Conservation (phyloP, 2,113 vertebrate genomes). For the Nycticorax nycticorax region DNA sequence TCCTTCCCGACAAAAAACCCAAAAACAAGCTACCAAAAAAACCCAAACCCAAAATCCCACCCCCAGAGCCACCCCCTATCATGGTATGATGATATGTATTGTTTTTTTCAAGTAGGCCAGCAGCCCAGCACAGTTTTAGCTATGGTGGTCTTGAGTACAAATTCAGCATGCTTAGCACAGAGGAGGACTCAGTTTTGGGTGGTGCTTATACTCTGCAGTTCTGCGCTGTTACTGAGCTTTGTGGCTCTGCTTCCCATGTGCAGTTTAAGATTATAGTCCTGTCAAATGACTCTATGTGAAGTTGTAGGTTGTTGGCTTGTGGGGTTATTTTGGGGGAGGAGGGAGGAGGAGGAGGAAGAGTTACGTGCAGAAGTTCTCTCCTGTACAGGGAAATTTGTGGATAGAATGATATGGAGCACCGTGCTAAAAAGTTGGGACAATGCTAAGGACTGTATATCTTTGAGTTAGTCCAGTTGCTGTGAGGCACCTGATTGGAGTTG, state of each 20-base stretch:
- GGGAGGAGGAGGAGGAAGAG: neutral
- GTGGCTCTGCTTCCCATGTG: neutral
- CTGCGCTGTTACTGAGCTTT: neutral
- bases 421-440: neutral
- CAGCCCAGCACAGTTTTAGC: neutral
- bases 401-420: neutral
- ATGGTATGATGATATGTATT: neutral
- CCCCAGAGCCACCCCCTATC: neutral
- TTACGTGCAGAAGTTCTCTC: neutral
- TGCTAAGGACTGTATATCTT: neutral
- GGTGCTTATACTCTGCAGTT: neutral
- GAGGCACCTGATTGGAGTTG: neutral
- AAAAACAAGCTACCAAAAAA: too few relatives aligned
- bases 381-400: neutral
- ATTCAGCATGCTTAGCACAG: neutral
- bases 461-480: neutral
- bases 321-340: neutral
- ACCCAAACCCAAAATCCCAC: fast-evolving
- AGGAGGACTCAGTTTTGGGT: neutral
- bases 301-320: neutral
- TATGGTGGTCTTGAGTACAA: neutral
- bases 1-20: neutral
- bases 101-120: neutral
- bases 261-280: neutral
- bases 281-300: neutral